Evolutionary conservation across 2,888 invertebrate species (phyloP).

Genomic region (Agrypnus murinus): DNA sequence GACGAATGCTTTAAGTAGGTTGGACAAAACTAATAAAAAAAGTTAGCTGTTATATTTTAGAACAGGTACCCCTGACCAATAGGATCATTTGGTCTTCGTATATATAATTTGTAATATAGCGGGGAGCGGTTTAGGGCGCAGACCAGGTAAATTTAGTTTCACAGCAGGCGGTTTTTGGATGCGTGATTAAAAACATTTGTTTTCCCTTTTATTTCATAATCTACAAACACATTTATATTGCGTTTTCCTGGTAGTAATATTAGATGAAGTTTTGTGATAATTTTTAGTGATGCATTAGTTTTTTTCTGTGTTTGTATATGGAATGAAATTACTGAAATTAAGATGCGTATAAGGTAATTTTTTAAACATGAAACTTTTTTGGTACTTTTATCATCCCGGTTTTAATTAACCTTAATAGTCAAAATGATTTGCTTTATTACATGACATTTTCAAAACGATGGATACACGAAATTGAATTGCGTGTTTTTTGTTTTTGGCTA

Average conservation of each 20-base stretch:
- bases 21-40: slow-evolving; percentile 57
- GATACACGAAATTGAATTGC: too few relatives aligned
- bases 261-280: slow-evolving; percentile 47
- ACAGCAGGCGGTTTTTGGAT: slow-evolving; percentile 59
- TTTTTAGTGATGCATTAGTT: slow-evolving; percentile 38
- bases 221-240: slow-evolving; percentile 34
- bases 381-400: background rate
- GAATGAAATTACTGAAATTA: slow-evolving; percentile 29
- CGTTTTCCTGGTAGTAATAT: slow-evolving; percentile 37
- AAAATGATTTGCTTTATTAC: too few relatives aligned
- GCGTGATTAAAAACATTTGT: slow-evolving; percentile 53
- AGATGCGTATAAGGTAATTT: slow-evolving; percentile 18
- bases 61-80: slow-evolving; percentile 65
- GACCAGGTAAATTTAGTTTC: slow-evolving; percentile 59
- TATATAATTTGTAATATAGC: slow-evolving; percentile 65
- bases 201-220: slow-evolving; percentile 47
- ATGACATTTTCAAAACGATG: too few relatives aligned
- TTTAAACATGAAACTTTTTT: slow-evolving; percentile 6
- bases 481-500: too few relatives aligned
- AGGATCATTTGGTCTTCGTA: slow-evolving; percentile 58
- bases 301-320: slow-evolving; percentile 14
- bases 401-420: background rate
- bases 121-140: slow-evolving; percentile 58
- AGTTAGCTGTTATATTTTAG: slow-evolving; percentile 61
- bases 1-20: slow-evolving; percentile 55